Evolutionary conservation across 2,113 vertebrate species (phyloP).

Genomic region (Ariopsis seemanni): DNA sequence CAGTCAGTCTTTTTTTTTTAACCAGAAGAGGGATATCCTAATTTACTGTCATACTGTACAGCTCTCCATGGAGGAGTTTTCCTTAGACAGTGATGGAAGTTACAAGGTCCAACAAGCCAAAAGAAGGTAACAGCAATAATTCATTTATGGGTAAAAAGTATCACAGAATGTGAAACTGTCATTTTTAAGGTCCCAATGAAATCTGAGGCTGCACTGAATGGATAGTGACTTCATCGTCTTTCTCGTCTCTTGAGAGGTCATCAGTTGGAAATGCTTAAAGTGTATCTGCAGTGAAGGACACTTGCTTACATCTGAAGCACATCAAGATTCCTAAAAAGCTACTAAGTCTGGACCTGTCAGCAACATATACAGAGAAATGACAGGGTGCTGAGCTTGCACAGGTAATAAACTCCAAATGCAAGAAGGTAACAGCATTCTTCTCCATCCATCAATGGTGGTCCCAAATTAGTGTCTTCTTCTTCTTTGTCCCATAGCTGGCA

Average conservation of each 20-base stretch:
- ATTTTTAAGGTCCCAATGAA: neutral
- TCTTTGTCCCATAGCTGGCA: too few species aligned
- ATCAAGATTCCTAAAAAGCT: neutral
- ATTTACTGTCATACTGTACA: neutral
- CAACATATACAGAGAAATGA: neutral
- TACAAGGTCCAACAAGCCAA: neutral
- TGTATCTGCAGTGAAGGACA: neutral
- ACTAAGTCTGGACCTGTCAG: neutral
- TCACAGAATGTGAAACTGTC: neutral
- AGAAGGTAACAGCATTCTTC: neutral
- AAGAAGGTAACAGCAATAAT: neutral
- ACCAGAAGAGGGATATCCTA: neutral
- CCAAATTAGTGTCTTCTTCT: neutral
- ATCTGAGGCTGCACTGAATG: neutral
- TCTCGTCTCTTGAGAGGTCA: neutral
- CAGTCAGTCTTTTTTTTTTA: neutral
- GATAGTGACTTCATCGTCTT: neutral
- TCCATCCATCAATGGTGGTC: neutral
- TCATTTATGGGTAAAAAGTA: neutral
- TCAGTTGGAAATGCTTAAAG: neutral
- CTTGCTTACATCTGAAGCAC: neutral
- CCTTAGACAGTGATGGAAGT: neutral
- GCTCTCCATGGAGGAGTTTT: neutral
- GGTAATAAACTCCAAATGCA: neutral
- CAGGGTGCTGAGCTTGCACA: neutral